Evolutionary conservation across 35 echinoderm and acorn worm species (phyloP).

Genomic region (Ophiothrix spiculata): DNA sequence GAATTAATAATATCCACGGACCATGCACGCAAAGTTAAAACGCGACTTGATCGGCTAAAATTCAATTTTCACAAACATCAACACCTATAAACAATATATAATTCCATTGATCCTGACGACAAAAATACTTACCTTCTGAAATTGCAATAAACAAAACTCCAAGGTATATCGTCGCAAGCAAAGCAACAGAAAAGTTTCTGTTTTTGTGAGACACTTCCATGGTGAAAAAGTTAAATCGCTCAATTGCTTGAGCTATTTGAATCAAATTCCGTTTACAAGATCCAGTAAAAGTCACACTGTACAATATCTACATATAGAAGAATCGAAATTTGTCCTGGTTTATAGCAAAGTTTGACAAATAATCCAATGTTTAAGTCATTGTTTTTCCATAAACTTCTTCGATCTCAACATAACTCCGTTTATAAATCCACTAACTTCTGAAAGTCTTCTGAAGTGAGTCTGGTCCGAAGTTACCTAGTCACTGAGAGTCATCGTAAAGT

Average conservation of each 20-base stretch:
- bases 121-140: neutral
- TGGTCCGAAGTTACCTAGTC: neutral
- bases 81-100: too few species aligned
- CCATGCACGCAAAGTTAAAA: too few species aligned
- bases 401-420: neutral
- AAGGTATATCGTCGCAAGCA: neutral
- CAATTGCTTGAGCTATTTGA: neutral
- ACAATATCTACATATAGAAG: neutral
- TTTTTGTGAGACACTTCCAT: neutral
- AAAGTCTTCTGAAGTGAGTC: neutral
- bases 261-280: neutral
- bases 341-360: neutral
- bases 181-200: neutral
- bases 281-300: neutral
- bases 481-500: neutral
- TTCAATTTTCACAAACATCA: too few species aligned
- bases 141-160: neutral
- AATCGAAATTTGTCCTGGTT: neutral
- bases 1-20: too few species aligned
- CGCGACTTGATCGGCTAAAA: too few species aligned
- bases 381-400: too few species aligned
- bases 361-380: slow-evolving; percentile 2
- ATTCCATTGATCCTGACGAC: too few species aligned
- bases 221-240: neutral
- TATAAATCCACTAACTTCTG: neutral